Evolutionary conservation across 1,140 invertebrate species (phyloP).

Genomic region (Polypedilum vanderplanki): DNA sequence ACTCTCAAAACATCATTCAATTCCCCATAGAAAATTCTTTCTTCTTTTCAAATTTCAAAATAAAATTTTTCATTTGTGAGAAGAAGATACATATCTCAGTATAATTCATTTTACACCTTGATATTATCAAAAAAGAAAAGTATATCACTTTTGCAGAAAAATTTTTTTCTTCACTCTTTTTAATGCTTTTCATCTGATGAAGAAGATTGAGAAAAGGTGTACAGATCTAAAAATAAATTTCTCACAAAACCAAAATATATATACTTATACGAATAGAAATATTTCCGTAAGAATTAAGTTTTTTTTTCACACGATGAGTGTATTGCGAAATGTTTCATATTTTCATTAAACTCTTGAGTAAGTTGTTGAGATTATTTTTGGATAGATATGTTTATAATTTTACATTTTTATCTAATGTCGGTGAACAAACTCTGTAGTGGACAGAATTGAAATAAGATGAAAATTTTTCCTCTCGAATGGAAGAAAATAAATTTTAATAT

Average conservation of each 20-base stretch:
- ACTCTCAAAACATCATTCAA: no score
- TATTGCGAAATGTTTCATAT: conserved; percentile 14
- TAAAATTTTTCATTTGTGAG: no score
- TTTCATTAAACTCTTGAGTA: not conserved
- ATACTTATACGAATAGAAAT: not conserved
- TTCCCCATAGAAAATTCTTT: no score
- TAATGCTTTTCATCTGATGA: not conserved
- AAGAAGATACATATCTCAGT: no score
- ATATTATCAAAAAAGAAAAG: conserved; percentile 8
- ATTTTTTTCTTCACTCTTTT: no score
- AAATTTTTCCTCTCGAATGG: no score
- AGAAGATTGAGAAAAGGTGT: conserved; percentile 10
- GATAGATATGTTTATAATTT: not conserved
- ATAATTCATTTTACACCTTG: not conserved
- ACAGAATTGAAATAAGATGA: not conserved
- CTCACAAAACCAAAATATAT: not conserved
- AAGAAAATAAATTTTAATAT: no score
- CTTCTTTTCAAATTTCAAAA: no score
- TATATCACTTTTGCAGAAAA: not conserved
- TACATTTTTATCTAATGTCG: not conserved
- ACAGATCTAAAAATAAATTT: conserved; percentile 14
- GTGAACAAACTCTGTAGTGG: not conserved
- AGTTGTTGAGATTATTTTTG: conserved; percentile 6
- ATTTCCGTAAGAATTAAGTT: conserved; percentile 4
- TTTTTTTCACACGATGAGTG: not conserved